Base-by-base conservation (phyloP, 2,113 vertebrate genomes). In the Mormyrus lacerda region DNA sequence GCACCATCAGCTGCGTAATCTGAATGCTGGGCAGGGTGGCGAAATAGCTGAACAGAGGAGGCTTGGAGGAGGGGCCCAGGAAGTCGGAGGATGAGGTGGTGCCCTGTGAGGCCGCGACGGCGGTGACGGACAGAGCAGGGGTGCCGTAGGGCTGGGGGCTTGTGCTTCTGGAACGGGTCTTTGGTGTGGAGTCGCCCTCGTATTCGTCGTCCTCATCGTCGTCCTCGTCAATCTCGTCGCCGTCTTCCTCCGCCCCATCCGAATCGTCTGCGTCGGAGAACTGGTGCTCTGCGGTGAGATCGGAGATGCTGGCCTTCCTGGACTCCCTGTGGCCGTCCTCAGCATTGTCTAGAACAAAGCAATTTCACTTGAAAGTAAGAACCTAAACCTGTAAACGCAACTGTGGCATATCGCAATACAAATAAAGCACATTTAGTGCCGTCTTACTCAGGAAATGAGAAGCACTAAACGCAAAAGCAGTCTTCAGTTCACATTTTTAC, bases 251-350 rank as follows among this genome's bases (percentile, higher is more conserved):
- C 0, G 85, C 94, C 0, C 97, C 98, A 4, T 99, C 98, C 0
- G 98, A 98, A 90, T 99, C 98, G 89, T 99, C 98, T 0, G 97
- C 98, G 0, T 99, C 98, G 2, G 98, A 99, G 94, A 99, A 99
- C 94, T 99, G 98, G 91, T 99, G 98, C 6, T 97, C 97, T 0
- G 96, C 92, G 92, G 96, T 96, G 89, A 94, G 91, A 3, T 95
- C 95, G 79, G 96, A 94, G 89, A 95, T 85, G 91, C 94, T 94
- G 47, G 93, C 93, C 94, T 97, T 98, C 91, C 97, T 96, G 21
- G 94, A 76, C 9, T 95, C 95, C 91, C 96, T 96, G 90, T 97
- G 97, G 89, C 95, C 95, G 90, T 99, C 98, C 84, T 99, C 98
- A 10, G 89, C 89, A 0, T 89, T 79, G 17, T 95, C 95, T 96